Base-by-base conservation (phyloP, 2,888 invertebrate species). In the Drosophila kambysellisi region DNA sequence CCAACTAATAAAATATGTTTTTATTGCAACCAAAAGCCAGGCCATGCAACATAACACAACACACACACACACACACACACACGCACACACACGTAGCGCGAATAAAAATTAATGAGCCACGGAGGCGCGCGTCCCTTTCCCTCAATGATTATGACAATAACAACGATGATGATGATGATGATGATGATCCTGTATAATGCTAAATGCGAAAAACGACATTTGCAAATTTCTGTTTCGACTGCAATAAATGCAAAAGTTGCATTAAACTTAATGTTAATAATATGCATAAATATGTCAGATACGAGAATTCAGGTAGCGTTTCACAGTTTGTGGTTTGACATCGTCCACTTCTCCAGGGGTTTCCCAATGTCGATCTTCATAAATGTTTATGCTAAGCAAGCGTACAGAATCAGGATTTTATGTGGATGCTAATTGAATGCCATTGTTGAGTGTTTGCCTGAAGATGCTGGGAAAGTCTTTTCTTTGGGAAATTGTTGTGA, bases 101-200 rank as follows among this genome's bases (percentile, higher is more conserved):
- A 73, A 83, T 90, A 89, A 90, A 92, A 92, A 91, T 92, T 91
- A 91, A 91, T 92, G 91, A 92, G 85, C 88, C 91, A 90, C 84
- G 81, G 91, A 92, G 91, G 89, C 89, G 84, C 89, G 82, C 85
- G 64, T 79, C 70, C 70, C 69, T 62, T 75, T 3, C 64, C 35
- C 43, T 32, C 25, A n/a, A 48, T 39, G 62, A 32, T 48, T 48
- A 62, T 50, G 30, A 43, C 60, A 52, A 62, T 57, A 52, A 73
- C 48, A 20, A 20, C 15, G 37, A 20, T 30, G 35, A 53, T 1
- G 15, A 41, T 52, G 46, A 54, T 37, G 63, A 73, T 64, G 63
- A 64, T 58, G 64, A 65, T 64, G 76, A 68, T 79, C 67, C 73
- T 52, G 43, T 67, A 59, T 56, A 77, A 68, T 58, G 52, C 60